Percentiles rank a stretch among this genome's conserved stretches.
Conservation (phyloP, 2,888 invertebrate genomes). For the Idaea straminata region DNA sequence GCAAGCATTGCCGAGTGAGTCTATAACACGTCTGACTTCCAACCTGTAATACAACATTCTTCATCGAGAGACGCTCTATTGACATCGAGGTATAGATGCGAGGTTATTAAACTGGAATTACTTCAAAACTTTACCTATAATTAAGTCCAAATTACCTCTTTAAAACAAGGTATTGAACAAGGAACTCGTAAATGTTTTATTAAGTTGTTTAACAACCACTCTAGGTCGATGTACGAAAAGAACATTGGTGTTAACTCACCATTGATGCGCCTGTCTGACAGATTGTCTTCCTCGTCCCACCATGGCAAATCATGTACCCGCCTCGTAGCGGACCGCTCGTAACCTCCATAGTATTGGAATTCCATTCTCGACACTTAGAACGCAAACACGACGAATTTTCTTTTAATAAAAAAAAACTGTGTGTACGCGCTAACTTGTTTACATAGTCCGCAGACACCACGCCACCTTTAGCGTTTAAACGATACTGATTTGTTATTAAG, state of each 20-base stretch:
- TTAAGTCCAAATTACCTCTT: neutral
- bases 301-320: conserved; percentile 62
- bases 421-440: conserved; percentile 28
- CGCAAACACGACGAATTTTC: conserved; percentile 32
- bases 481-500: conserved; percentile 65
- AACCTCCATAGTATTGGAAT: conserved; percentile 71
- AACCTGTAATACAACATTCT: neutral
- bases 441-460: conserved; percentile 48
- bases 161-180: neutral
- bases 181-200: neutral
- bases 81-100: neutral
- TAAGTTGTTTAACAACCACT: neutral
- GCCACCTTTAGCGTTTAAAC: conserved; percentile 51
- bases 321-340: conserved; percentile 52
- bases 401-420: conserved; percentile 30
- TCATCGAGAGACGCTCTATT: neutral
- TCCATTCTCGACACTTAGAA: conserved; percentile 52
- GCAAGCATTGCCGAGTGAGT: neutral
- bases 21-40: neutral
- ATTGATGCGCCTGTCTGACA: conserved; percentile 65
- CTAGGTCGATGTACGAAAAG: neutral
- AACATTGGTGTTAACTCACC: conserved; percentile 47
- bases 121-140: neutral
- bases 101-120: neutral
- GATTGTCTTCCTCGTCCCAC: conserved; percentile 74